Conservation (phyloP, 92 coral and sea anemone species). For the Palythoa heliodiscus region DNA sequence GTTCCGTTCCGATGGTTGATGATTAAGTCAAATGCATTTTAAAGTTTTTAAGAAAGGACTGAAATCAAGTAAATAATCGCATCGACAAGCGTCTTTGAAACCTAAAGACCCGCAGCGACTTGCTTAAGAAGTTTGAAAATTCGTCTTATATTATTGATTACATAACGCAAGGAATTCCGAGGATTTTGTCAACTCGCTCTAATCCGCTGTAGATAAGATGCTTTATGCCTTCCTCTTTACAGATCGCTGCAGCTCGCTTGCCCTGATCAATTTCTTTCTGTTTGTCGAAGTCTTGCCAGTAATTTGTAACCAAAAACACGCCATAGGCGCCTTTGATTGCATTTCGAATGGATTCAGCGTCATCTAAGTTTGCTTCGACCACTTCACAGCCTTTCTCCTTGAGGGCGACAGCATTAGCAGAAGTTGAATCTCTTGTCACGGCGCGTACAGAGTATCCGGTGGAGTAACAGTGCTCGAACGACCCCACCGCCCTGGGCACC, state of each 20-base stretch:
- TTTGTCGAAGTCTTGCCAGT: slow-evolving; percentile 73
- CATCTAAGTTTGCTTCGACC: slow-evolving; percentile 61
- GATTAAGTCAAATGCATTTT: too few species aligned
- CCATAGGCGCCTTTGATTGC: slow-evolving; percentile 70
- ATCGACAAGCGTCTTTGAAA: too few species aligned
- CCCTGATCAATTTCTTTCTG: slow-evolving; percentile 79
- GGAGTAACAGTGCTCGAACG: slow-evolving; percentile 48
- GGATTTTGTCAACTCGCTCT: slow-evolving; percentile 69
- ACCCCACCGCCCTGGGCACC: slow-evolving; percentile 81
- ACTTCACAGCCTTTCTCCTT: slow-evolving; percentile 70
- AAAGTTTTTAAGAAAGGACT: too few species aligned
- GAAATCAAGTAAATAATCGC: too few species aligned
- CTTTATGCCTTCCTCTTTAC: slow-evolving; percentile 66
- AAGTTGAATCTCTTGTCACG: slow-evolving; percentile 62
- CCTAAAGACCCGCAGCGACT: too few species aligned
- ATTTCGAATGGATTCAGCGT: slow-evolving; percentile 58
- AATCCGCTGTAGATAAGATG: slow-evolving; percentile 78
- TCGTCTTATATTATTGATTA: not conserved
- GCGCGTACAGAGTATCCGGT: slow-evolving; percentile 61
- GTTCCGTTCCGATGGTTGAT: too few species aligned
- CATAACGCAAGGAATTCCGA: slow-evolving; percentile 77
- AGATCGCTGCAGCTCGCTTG: slow-evolving; percentile 67
- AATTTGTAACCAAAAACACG: slow-evolving; percentile 78
- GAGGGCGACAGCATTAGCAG: slow-evolving; percentile 59
- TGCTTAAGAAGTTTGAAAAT: too few species aligned